phyloP scores from a whole-genome alignment of 1,140 invertebrate species.

The Penaeus indicus region DNA sequence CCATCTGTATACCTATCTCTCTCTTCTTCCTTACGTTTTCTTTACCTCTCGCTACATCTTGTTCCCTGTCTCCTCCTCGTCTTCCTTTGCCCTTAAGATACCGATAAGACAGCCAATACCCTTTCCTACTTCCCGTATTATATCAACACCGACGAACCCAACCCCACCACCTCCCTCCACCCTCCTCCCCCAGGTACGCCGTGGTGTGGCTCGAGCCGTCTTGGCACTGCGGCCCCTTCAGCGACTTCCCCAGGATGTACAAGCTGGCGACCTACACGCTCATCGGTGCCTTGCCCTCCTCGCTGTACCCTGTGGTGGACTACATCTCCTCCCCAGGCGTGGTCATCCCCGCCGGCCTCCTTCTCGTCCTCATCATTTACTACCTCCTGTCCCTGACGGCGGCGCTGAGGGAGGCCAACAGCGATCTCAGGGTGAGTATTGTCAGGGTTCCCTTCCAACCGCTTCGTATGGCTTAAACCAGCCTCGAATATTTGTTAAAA shows the following conservation, averaged over 20 bases:
- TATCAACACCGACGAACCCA: neutral
- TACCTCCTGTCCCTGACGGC: slow-evolving; percentile 92
- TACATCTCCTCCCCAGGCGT: slow-evolving; percentile 95
- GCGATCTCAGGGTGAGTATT: slow-evolving; percentile 83
- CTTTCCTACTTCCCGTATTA: neutral
- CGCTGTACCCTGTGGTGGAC: slow-evolving; percentile 74
- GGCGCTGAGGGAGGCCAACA: slow-evolving; percentile 92
- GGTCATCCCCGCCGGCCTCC: slow-evolving; percentile 91
- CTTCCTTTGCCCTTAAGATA: too few species aligned
- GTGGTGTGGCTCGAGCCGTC: slow-evolving; percentile 94
- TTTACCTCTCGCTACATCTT: too few species aligned
- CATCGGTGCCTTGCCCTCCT: slow-evolving; percentile 78
- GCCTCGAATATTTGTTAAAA: slow-evolving; percentile 17
- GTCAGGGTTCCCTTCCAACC: neutral
- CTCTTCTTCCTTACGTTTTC: too few species aligned
- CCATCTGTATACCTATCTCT: neutral
- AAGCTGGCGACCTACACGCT: slow-evolving; percentile 87
- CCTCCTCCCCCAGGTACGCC: slow-evolving; percentile 76
- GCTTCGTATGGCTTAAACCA: neutral
- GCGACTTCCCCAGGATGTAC: slow-evolving; percentile 86
- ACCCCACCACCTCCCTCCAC: neutral
- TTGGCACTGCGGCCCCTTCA: slow-evolving; percentile 96
- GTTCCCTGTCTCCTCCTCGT: too few species aligned
- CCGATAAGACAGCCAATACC: neutral
- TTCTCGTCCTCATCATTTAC: slow-evolving; percentile 94